These are phyloP conservation scores for Oenanthe melanoleuca DNA, from an alignment of 2,113 vertebrate species.

Conservation along the genomic window DNA sequence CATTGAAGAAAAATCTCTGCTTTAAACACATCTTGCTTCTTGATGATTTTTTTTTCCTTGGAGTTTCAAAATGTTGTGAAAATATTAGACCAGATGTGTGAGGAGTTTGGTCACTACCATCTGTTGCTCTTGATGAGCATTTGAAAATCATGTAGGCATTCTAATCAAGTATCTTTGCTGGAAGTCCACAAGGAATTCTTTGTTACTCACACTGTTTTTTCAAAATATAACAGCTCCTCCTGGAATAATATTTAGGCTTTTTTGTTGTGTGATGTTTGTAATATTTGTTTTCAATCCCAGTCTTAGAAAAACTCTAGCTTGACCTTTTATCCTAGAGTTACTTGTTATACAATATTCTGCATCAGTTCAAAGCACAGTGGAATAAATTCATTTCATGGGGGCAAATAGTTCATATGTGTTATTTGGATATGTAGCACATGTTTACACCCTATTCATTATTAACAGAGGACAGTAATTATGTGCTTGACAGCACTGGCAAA, in stretches of 20 bases:
- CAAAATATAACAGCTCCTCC: not conserved
- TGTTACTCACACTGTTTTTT: slow-evolving; percentile 33
- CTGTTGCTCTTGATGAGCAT: slow-evolving; percentile 14
- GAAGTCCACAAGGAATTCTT: slow-evolving; percentile 35
- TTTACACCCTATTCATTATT: not conserved
- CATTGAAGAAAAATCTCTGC: not conserved
- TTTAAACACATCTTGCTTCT: not conserved
- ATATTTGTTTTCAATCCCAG: slow-evolving; percentile 7
- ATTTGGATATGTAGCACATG: slow-evolving; percentile 19
- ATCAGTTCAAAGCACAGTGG: slow-evolving; percentile 18
- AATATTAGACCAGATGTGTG: slow-evolving; percentile 46
- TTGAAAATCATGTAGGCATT: slow-evolving; percentile 44
- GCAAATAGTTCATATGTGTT: slow-evolving; percentile 3
- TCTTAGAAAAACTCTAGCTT: slow-evolving; percentile 32
- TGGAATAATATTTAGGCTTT: slow-evolving; percentile 34
- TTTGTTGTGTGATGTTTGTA: slow-evolving; percentile 34
- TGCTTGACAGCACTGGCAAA: slow-evolving; percentile 6
- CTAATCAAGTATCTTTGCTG: slow-evolving; percentile 37
- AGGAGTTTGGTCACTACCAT: slow-evolving; percentile 39
- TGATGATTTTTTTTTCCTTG: not conserved
- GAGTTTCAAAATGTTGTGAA: slow-evolving; percentile 5
- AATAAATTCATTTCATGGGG: not conserved
- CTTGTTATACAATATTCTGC: not conserved
- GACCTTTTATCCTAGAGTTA: slow-evolving; percentile 37
- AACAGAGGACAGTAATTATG: not conserved